phyloP scores from a whole-genome alignment of 92 coral and sea anemone species.

The Muricea muricata region DNA sequence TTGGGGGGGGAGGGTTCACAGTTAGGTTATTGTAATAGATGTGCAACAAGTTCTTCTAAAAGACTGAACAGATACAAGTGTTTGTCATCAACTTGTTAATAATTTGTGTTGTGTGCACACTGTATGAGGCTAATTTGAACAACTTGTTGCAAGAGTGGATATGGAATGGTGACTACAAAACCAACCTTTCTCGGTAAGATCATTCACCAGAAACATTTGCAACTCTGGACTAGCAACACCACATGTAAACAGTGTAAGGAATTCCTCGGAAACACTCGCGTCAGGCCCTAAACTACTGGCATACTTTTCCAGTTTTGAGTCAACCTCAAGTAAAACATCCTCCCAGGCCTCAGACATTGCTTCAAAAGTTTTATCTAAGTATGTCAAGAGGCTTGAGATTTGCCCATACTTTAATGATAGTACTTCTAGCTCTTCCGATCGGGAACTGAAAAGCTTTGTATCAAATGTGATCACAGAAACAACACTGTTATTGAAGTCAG shows the following conservation, averaged over 20 bases:
- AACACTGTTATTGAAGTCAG: constrained; percentile 28
- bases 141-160: neutral
- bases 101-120: no score
- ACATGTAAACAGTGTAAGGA: constrained; percentile 83
- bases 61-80: no score
- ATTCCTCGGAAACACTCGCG: constrained; percentile 83
- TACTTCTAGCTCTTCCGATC: constrained; percentile 78
- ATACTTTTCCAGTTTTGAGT: constrained; percentile 82
- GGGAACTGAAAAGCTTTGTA: constrained; percentile 72
- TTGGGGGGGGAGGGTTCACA: neutral
- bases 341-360: constrained; percentile 99
- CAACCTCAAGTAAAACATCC: constrained; percentile 90
- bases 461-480: constrained; percentile 68
- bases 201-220: constrained; percentile 86
- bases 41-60: no score
- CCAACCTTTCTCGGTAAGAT: constrained; percentile 96
- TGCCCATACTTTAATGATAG: constrained; percentile 85
- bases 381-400: constrained; percentile 76
- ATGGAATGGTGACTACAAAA: neutral
- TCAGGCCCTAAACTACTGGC: constrained; percentile 80
- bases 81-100: no score
- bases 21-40: no score
- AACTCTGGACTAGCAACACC: constrained; percentile 92
- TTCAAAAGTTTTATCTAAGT: constrained; percentile 78
- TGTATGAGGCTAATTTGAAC: no score